Base-by-base conservation (phyloP, 2,113 vertebrate genomes). In the Ariopsis seemanni region DNA sequence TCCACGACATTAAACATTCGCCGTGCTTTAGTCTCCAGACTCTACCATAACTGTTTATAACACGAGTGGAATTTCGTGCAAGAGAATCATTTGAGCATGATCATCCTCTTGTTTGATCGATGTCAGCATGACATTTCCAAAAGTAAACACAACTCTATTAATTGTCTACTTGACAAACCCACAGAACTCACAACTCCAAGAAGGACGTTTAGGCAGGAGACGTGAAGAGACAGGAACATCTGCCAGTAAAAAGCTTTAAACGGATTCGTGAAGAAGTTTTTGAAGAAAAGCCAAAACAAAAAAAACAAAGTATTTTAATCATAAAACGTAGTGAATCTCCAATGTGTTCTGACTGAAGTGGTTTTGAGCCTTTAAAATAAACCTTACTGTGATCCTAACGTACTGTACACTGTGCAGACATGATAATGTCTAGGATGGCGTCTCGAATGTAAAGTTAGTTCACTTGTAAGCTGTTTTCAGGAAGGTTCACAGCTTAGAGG, bases 31-130 rank as follows among this genome's bases (percentile, higher is more conserved):
- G 42, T 25, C 15, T 27, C 82, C 8, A 11, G 12, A 30, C 82
- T 84, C 82, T 27, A 71, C 82, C 72, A 52, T 30, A 50, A 85
- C 72, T 78, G 84, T 85, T 85, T 85, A 85, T 63, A 85, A 27
- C 57, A 50, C 8, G 0, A n/a, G 9, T 2, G 17, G 34, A 83
- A n/a, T 62, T 83, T 69, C 48, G 62, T 83, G 82, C 82, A 67
- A 52, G 57, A 27, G 71, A 62, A 50, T 50, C 11, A 30, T 85
- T 71, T 8, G 15, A 85, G 84, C 83, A 18, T 2, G 67, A 30
- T 30, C 52, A 18, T 58, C 67, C 53, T 15, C 52, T 20, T 34
- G 71, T 62, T 77, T 77, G 71, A 85, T 78, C 27, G 62, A 1
- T 25, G 57, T 18, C n/a, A 78, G 84, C 25, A 18, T 22, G 58